Percentiles rank a stretch among this genome's conserved stretches.
Conservation (phyloP, 1,140 invertebrate species). For the Magallana gigas region DNA sequence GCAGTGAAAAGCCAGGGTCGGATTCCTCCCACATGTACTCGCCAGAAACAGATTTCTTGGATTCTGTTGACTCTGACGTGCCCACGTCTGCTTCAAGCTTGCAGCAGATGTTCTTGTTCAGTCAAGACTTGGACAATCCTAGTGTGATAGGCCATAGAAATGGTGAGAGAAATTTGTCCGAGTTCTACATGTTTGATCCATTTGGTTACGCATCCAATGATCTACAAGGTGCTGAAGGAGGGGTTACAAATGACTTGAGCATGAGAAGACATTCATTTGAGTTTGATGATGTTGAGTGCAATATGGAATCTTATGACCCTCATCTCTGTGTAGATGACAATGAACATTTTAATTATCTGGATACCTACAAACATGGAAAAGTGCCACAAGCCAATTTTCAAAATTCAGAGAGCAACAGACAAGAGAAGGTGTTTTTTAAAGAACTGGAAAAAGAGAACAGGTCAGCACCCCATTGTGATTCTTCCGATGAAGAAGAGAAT, state of each 20-base stretch:
- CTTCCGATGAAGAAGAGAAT: constrained; percentile 62
- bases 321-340: constrained; percentile 42
- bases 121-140: constrained; percentile 24
- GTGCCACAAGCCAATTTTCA: constrained; percentile 67
- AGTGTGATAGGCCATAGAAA: constrained; percentile 3
- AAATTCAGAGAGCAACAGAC: constrained; percentile 68
- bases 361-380: constrained; percentile 53
- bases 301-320: constrained; percentile 51
- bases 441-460: constrained; percentile 56
- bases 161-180: constrained; percentile 8
- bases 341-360: constrained; percentile 51
- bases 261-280: constrained; percentile 46
- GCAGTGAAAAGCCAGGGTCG: constrained; percentile 46
- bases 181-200: constrained; percentile 18
- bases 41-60: constrained; percentile 58
- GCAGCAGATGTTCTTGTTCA: neutral
- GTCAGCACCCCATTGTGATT: constrained; percentile 46
- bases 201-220: constrained; percentile 31
- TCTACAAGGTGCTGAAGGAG: constrained; percentile 49
- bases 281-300: constrained; percentile 52
- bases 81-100: constrained; percentile 41
- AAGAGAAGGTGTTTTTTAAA: constrained; percentile 72
- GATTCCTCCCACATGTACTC: constrained; percentile 54
- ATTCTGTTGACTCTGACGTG: constrained; percentile 54
- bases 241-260: constrained; percentile 54